These are phyloP conservation scores for Megaleporinus macrocephalus DNA, from an alignment of 2,113 vertebrate species.

Conservation along the genomic window DNA sequence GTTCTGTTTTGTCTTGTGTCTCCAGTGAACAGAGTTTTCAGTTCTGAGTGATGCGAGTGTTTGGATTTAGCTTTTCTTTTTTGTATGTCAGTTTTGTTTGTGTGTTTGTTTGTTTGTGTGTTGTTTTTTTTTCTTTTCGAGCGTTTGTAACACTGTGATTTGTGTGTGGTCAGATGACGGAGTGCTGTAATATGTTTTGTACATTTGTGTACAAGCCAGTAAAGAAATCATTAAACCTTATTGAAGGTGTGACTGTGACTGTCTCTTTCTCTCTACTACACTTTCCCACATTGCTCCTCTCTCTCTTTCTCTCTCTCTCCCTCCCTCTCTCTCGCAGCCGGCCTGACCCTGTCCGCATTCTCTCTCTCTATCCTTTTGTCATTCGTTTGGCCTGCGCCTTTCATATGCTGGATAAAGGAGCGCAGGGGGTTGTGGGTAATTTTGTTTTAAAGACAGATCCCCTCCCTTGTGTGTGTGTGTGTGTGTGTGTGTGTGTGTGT, in stretches of 20 bases:
- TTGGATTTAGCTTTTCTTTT: constrained; percentile 60
- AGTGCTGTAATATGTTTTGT: constrained; percentile 85
- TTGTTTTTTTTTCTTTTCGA: constrained; percentile 69
- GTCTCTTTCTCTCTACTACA: constrained; percentile 51
- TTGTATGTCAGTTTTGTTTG: constrained; percentile 50
- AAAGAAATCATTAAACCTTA: constrained; percentile 85
- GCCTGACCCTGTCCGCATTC: constrained; percentile 72
- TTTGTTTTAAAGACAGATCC: constrained; percentile 72
- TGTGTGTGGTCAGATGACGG: constrained; percentile 77
- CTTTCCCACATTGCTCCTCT: constrained; percentile 60
- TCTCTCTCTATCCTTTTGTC: constrained; percentile 77
- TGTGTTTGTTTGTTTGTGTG: constrained; percentile 60
- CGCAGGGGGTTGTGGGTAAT: constrained; percentile 77
- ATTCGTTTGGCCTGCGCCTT: constrained; percentile 85
- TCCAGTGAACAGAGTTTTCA: constrained; percentile 84
- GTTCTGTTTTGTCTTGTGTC: constrained; percentile 82
- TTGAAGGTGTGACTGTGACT: constrained; percentile 69
- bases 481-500: constrained; percentile 72
- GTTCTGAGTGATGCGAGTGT: constrained; percentile 79
- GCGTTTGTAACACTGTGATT: constrained; percentile 87
- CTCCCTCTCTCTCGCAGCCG: constrained; percentile 31
- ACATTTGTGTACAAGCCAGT: constrained; percentile 86
- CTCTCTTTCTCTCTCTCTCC: constrained; percentile 1
- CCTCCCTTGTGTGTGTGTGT: constrained; percentile 63
- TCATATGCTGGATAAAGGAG: constrained; percentile 81